These are phyloP conservation scores for Pseudomyrmex dendroicus DNA, from an alignment of 1,140 invertebrate genomes.

Conservation along the genomic window DNA sequence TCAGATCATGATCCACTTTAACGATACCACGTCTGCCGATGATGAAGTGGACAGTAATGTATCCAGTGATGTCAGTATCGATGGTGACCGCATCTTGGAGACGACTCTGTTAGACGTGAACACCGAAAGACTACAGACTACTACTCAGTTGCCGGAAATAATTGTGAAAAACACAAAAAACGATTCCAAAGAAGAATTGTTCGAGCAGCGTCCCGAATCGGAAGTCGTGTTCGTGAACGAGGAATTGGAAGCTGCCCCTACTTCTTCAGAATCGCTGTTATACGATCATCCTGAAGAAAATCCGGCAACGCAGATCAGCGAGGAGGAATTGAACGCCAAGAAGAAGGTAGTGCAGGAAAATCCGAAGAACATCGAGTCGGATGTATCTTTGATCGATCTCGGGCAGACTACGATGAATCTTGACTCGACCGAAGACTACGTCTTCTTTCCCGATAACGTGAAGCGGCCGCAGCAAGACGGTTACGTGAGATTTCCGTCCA, in stretches of 20 bases:
- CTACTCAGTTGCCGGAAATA: slow-evolving; percentile 51
- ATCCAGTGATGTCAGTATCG: slow-evolving; percentile 77
- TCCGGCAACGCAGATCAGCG: slow-evolving; percentile 56
- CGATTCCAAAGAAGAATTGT: slow-evolving; percentile 41
- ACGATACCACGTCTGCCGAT: slow-evolving; percentile 49
- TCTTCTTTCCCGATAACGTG: slow-evolving; percentile 74
- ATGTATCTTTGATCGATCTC: slow-evolving; percentile 54
- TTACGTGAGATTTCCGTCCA: slow-evolving; percentile 79
- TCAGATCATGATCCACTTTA: slow-evolving; percentile 10
- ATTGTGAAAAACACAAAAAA: slow-evolving; percentile 38
- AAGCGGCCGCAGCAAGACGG: slow-evolving; percentile 42
- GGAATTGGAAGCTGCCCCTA: slow-evolving; percentile 53
- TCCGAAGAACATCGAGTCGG: not conserved
- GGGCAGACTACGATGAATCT: slow-evolving; percentile 24
- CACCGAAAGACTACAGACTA: slow-evolving; percentile 64
- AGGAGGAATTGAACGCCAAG: slow-evolving; percentile 58
- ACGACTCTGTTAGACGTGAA: slow-evolving; percentile 76
- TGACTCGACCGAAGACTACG: slow-evolving; percentile 59
- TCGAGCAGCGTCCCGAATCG: slow-evolving; percentile 65
- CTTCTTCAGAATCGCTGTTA: slow-evolving; percentile 37
- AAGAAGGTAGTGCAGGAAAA: slow-evolving; percentile 23
- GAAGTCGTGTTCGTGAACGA: slow-evolving; percentile 69
- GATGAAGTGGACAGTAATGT: slow-evolving; percentile 71
- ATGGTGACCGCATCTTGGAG: slow-evolving; percentile 77
- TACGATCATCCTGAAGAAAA: slow-evolving; percentile 44